Base-by-base conservation (phyloP, 2,113 vertebrate species). In the Thymallus thymallus region DNA sequence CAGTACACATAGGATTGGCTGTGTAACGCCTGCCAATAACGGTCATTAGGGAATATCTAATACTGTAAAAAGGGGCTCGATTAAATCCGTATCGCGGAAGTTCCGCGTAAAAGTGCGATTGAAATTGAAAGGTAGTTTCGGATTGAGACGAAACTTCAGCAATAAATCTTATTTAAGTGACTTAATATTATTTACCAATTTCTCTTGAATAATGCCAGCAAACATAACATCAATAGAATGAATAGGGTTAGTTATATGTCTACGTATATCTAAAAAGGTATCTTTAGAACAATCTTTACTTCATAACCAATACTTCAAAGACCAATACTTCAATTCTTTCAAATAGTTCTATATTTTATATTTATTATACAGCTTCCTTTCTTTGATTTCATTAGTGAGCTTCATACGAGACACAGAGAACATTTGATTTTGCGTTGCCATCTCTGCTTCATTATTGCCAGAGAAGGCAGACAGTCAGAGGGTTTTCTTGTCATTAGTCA, bases 341-440 rank as follows among this genome's bases (percentile, higher is more conserved):
- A 69, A 85, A 83, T 84, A 87, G 90, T 88, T 89, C 86, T 86
- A 89, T 86, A 88, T 81, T 87, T 90, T 88, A 88, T 83, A 90
- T 90, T 90, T 89, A 90, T 91, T 90, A 90, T 90, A 7, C 4
- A 91, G 89, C 84, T 86, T 84, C 85, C 84, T 82, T 81, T 88
- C 90, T 91, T 90, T 90, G 89, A 91, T 90, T 90, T 87, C 89
- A 83, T 90, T 90, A 91, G 89, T 90, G 88, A 87, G 85, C 90
- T 87, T 90, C 83, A 71, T 86, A 90, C 89, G 85, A 86, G 85
- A 90, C 87, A 51, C 88, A 86, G 85, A 85, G 85, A 4, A 51
- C 88, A 82, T 90, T 90, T 91, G 90, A 90, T 89, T 91, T 90
- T 91, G 88, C 56, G 1, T n/a, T 51, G 7, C 86, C 81, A 82